Evolutionary conservation across 2,888 invertebrate species (phyloP), one percentile per base, ranked within the genome.

Genomic region (Elmis aenea): DNA sequence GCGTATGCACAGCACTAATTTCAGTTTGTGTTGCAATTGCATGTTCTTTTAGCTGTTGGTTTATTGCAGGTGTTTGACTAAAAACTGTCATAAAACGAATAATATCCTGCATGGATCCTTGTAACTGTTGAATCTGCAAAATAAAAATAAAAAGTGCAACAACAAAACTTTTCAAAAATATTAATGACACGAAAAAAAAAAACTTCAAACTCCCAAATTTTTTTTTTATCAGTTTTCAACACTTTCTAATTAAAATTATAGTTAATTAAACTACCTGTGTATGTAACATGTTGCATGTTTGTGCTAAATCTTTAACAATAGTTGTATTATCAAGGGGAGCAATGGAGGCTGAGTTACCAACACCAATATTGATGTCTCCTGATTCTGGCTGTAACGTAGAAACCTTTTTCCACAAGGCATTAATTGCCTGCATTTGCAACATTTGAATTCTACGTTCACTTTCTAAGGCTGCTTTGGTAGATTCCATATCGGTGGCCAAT

Each of bases 381-480:
- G 47, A 53, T 3, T 58, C 62, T 2, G 71, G 69, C 42, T 82
- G 83, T 50, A 86, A 67, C 0, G 79, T 77, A 9, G 84, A 83
- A 2, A 88, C 85, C 62, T 88, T 88, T 65, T 87, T 88, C 90
- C 90, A 91, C 2, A 91, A 68, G 1, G 89, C 89, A 58, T 85
- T 86, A 52, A 91, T 91, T 3, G 91, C 90, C 66, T 91, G 90
- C 80, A 89, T 87, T 68, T 91, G 91, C 28, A 91, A 67, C 59
- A 88, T 81, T 52, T 90, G 87, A 36, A 91, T 81, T 58, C 87
- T 88, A 14, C 88, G 72, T 60, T 91, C 90, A 54, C 85, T 85
- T 58, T 89, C 87, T 26, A 90, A 61, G 8, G 88, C 89, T 1
- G 83, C 83, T 62, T 89, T 86, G 0, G 90, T 87, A 8, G 85